Evolutionary conservation across 2,888 invertebrate species (phyloP).

Genomic region (Cosmia trapezina): DNA sequence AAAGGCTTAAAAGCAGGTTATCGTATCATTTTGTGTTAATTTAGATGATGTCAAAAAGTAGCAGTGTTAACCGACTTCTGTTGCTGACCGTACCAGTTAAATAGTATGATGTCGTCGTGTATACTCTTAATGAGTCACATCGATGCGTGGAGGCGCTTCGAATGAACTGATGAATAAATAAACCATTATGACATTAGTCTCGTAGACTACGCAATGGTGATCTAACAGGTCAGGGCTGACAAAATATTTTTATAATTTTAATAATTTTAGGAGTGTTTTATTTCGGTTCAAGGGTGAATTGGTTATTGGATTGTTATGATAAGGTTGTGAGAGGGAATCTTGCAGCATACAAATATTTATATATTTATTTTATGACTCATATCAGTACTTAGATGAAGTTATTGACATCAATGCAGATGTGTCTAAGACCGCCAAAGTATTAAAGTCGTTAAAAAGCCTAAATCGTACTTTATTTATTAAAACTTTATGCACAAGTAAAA

Average conservation of each 20-base stretch:
- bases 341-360: background rate
- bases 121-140: slow-evolving; percentile 52
- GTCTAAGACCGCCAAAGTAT: too few relatives aligned
- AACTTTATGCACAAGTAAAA: too few relatives aligned
- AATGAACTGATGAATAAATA: slow-evolving; percentile 67
- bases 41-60: too few relatives aligned
- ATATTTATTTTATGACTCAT: background rate
- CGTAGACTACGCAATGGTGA: slow-evolving; percentile 53
- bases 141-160: slow-evolving; percentile 62
- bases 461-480: too few relatives aligned
- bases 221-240: slow-evolving; percentile 68
- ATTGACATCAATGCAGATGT: background rate
- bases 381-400: background rate
- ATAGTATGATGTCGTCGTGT: background rate
- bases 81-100: too few relatives aligned
- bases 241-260: slow-evolving; percentile 51
- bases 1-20: too few relatives aligned
- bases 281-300: slow-evolving; percentile 36
- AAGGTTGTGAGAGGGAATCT: slow-evolving; percentile 5
- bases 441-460: too few relatives aligned
- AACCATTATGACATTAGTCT: slow-evolving; percentile 62
- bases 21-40: too few relatives aligned
- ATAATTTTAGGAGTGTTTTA: slow-evolving; percentile 41
- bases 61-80: too few relatives aligned
- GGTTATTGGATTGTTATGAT: slow-evolving; percentile 26